Conservation (phyloP, 2,888 invertebrate genomes). For the Pocota personata region DNA sequence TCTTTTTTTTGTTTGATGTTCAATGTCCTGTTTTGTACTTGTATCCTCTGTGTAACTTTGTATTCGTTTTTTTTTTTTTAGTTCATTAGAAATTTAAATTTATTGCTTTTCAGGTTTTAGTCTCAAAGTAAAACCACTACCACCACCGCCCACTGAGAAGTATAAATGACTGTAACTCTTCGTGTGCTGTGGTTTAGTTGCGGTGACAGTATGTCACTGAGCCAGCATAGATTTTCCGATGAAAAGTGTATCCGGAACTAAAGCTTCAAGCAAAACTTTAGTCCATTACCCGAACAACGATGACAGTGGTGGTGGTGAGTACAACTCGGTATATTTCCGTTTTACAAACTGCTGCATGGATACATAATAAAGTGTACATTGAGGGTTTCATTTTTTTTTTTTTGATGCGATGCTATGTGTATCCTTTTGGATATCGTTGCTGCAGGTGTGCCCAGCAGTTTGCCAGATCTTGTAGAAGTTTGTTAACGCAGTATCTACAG, state of each 20-base stretch:
- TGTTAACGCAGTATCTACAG: slow-evolving; percentile 8
- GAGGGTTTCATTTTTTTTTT: background rate
- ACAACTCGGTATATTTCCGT: slow-evolving; percentile 17
- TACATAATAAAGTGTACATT: background rate
- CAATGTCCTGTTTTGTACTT: background rate
- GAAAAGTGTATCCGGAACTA: slow-evolving; percentile 37
- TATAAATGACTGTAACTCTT: background rate
- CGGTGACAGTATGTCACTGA: slow-evolving; percentile 42
- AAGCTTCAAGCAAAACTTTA: slow-evolving; percentile 39
- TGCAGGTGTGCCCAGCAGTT: background rate
- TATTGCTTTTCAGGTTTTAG: slow-evolving; percentile 24
- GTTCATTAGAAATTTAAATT: slow-evolving; percentile 61
- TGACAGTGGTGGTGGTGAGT: background rate
- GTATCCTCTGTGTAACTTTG: background rate
- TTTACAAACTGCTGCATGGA: background rate
- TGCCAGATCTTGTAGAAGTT: background rate
- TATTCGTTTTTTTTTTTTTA: slow-evolving; percentile 45
- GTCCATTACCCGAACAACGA: background rate
- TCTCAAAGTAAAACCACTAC: background rate
- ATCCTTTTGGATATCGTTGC: background rate
- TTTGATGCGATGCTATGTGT: background rate
- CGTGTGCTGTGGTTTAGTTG: slow-evolving; percentile 22
- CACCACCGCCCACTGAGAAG: background rate
- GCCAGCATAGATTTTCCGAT: slow-evolving; percentile 24
- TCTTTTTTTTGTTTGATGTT: background rate